phyloP scores from a whole-genome alignment of 2,797 vertebrate genomes.

The Liasis olivaceus region DNA sequence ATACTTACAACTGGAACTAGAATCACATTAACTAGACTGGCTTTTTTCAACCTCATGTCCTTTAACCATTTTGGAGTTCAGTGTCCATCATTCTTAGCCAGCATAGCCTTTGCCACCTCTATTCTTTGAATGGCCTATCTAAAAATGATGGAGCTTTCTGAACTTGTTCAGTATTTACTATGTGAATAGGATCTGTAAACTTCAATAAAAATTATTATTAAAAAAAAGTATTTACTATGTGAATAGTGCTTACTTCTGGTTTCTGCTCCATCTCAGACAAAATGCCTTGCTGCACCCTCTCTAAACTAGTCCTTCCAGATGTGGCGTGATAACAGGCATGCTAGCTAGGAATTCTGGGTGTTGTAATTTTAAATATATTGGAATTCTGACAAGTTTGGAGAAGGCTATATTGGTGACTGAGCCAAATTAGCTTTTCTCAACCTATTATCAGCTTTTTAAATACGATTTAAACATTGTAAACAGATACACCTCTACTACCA shows the following conservation, averaged over 20 bases:
- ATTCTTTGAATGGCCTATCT: neutral
- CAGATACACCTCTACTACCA: neutral
- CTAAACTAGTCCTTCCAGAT: neutral
- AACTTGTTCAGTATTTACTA: neutral
- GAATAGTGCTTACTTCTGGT: neutral
- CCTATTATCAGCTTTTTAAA: neutral
- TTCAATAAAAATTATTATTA: too few species aligned
- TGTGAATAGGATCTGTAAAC: too few species aligned
- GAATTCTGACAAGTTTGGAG: neutral
- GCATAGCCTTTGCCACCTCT: neutral
- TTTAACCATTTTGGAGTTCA: neutral
- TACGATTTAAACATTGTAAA: neutral
- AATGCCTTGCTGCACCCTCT: neutral
- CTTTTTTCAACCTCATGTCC: neutral
- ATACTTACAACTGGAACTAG: neutral
- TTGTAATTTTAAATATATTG: too few species aligned
- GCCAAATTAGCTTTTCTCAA: neutral
- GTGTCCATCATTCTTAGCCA: neutral
- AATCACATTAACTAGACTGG: neutral
- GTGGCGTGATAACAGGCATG: neutral
- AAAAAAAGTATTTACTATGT: neutral
- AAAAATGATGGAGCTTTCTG: neutral
- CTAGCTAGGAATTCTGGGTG: neutral
- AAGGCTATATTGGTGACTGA: neutral
- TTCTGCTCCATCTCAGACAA: neutral